Percentiles rank a stretch among this genome's conserved stretches.
These are phyloP conservation scores for Dasyurus viverrinus DNA, from an alignment of 2,113 vertebrate species.

Conservation along the genomic window DNA sequence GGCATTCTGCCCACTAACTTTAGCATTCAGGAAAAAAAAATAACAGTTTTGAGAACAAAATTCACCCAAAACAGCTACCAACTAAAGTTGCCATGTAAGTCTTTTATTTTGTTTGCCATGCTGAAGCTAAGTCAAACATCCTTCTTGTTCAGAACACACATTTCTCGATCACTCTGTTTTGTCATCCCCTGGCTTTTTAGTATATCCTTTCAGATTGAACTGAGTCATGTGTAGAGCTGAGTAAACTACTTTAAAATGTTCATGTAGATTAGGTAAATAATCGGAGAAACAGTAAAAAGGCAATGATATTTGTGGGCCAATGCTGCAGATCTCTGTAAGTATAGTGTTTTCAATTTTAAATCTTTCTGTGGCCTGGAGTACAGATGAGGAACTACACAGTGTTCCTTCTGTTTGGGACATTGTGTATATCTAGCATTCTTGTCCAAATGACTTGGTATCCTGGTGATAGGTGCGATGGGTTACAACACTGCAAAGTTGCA, in stretches of 20 bases:
- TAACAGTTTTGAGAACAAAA: neutral
- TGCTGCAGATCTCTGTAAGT: neutral
- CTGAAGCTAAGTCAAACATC: neutral
- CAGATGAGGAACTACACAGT: neutral
- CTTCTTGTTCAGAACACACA: neutral
- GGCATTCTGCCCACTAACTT: constrained; percentile 40
- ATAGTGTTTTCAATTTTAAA: neutral
- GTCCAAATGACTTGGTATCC: neutral
- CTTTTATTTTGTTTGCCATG: neutral
- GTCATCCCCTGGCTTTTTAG: neutral
- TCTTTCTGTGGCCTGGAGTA: constrained; percentile 16
- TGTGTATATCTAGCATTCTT: constrained; percentile 41
- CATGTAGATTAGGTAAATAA: constrained; percentile 18
- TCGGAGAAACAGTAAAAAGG: constrained; percentile 47
- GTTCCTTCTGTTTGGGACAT: constrained; percentile 37
- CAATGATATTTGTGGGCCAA: constrained; percentile 16
- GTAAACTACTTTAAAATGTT: neutral
- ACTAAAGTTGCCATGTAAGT: neutral
- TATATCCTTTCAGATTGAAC: constrained; percentile 3
- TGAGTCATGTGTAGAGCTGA: constrained; percentile 23
- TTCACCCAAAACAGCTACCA: neutral
- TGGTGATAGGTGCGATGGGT: neutral
- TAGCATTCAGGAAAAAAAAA: neutral
- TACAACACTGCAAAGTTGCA: constrained; percentile 21
- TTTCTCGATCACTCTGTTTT: neutral